Evolutionary conservation across 2,797 vertebrate genomes (phyloP), one percentile per base, ranked within the genome.

Genomic region (Phyllotis vaccarum): DNA sequence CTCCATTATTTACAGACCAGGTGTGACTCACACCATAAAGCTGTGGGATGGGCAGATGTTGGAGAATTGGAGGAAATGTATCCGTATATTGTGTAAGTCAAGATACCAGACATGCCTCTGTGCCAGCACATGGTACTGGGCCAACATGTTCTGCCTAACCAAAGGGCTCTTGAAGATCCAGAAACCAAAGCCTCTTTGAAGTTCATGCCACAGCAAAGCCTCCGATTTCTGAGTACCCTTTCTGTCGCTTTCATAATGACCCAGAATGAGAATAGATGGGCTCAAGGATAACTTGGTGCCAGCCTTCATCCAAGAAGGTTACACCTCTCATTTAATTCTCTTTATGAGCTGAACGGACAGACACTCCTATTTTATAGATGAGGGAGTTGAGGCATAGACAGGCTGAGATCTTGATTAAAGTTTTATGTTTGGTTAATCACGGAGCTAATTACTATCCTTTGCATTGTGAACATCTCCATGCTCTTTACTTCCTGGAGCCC

Each of bases 11-110:
- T 86, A 81, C 16, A 70, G 34, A 72, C 74, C n/a, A 21, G 34
- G 16, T 72, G 60, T 95, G 95, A 86, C 60, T 78, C 76, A 93
- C 0, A 1, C 34, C 22, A 16, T 37, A 89, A 83, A 68, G 68
- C 58, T n/a, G 72, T 60, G 70, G 54, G 86, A 70, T 78, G 92
- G 95, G 46, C 87, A 82, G 68, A 70, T 43, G 31, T 85, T 52
- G 60, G 70, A 95, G 81, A 90, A 94, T 37, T 34, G 22, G 60
- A 95, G 56, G 82, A 93, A 76, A 93, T 13, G n/a, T 91, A 60
- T 46, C 56, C 96, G n/a, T 64, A 6, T 89, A 86, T 79, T 72
- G 56, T 85, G 81, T 27, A 86, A 93, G 24, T 78, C 34, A 74
- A 91, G 14, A 31, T 49, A 24, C 68, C n/a, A 93, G 94, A 74